Evolutionary conservation across 2,797 vertebrate species (phyloP).

Genomic region (Moxostoma hubbsi): DNA sequence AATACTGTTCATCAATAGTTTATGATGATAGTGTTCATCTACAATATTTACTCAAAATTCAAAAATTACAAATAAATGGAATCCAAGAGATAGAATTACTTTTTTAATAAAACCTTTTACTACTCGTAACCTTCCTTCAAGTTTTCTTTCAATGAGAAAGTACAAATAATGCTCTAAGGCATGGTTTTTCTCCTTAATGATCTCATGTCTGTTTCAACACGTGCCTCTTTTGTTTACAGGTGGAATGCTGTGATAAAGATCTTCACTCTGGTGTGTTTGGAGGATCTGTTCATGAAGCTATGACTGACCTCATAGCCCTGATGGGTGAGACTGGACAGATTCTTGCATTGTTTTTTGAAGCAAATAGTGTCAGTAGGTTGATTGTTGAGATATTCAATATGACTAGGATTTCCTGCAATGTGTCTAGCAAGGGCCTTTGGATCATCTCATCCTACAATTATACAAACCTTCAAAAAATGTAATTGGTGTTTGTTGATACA

Average conservation of each 20-base stretch:
- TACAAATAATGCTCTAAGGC: background rate
- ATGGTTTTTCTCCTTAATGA: background rate
- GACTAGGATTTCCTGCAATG: background rate
- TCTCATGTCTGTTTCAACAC: background rate
- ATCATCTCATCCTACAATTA: background rate
- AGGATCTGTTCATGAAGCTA: slow-evolving; percentile 94
- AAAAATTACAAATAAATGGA: no score
- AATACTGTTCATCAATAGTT: no score
- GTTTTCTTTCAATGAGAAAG: no score
- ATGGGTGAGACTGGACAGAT: slow-evolving; percentile 81
- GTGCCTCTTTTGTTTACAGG: slow-evolving; percentile 67
- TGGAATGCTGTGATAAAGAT: slow-evolving; percentile 86
- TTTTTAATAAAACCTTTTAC: no score
- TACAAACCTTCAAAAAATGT: background rate
- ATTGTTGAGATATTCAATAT: background rate
- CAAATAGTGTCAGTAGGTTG: slow-evolving; percentile 12
- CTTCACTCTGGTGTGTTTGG: slow-evolving; percentile 97
- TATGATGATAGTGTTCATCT: no score
- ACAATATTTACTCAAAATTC: no score
- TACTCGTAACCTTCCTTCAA: background rate
- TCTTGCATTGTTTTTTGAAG: background rate
- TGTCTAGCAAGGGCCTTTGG: background rate
- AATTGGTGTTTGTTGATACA: no score
- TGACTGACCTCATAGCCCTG: slow-evolving; percentile 90
- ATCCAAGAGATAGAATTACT: no score